Conservation (phyloP, 2,888 invertebrate genomes). For the Arge pagana region DNA sequence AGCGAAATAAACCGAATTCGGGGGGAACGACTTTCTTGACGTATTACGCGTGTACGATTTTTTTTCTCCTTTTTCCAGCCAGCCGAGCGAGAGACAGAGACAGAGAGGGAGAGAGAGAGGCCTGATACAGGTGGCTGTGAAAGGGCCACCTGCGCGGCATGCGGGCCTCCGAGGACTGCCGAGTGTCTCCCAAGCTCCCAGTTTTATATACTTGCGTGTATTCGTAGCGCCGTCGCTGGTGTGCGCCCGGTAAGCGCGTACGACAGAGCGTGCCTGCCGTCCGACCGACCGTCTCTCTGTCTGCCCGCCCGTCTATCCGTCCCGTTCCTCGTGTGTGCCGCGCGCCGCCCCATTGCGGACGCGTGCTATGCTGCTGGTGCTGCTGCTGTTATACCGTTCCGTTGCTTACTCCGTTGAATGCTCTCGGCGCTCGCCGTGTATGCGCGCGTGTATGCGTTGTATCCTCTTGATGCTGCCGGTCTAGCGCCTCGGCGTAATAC, state of each 20-base stretch:
- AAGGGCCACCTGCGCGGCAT: conserved; percentile 44
- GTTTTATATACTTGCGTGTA: too few species aligned
- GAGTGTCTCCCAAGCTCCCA: conserved; percentile 23
- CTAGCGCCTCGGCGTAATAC: too few species aligned
- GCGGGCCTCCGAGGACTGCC: conserved; percentile 22
- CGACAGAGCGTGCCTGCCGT: background rate
- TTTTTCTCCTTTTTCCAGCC: too few species aligned
- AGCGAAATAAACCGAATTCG: too few species aligned
- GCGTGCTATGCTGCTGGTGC: conserved; percentile 7
- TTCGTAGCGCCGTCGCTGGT: too few species aligned
- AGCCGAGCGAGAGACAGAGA: background rate
- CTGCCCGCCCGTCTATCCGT: conserved; percentile 5
- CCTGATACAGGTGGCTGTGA: conserved; percentile 41
- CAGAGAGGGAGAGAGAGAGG: background rate
- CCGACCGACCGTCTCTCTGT: background rate
- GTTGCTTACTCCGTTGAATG: background rate
- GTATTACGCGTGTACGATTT: too few species aligned
- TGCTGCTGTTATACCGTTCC: conserved; percentile 7
- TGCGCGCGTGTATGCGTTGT: too few species aligned
- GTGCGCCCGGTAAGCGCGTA: too few species aligned
- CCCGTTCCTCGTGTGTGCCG: conserved; percentile 4
- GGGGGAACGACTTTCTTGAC: too few species aligned
- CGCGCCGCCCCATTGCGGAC: background rate
- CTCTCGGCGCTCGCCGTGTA: background rate
- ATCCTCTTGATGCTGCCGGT: too few species aligned